phyloP scores from a whole-genome alignment of 2,888 invertebrate genomes.

The Melitaea athalia region DNA sequence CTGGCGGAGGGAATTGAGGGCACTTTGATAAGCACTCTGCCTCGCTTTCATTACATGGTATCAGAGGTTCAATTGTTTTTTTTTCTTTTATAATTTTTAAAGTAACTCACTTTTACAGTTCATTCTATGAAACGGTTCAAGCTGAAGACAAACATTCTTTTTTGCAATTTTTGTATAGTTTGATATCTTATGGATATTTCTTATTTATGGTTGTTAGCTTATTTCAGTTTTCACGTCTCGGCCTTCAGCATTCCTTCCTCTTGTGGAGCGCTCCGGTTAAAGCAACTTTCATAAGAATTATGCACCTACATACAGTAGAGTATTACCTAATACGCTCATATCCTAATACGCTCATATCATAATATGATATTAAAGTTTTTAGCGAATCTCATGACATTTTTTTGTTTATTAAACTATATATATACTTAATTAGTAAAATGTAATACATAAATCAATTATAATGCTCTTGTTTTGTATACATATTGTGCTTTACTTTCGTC shows the following conservation, averaged over 20 bases:
- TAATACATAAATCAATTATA: too few species aligned
- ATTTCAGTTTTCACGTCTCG: constrained; percentile 8
- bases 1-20: constrained; percentile 28
- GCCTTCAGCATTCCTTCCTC: constrained; percentile 13
- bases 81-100: not conserved
- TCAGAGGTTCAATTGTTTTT: constrained; percentile 16
- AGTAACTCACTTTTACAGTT: not conserved
- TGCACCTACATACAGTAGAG: constrained; percentile 6
- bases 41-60: constrained; percentile 25
- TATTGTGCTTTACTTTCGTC: too few species aligned
- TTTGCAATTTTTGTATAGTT: not conserved
- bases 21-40: constrained; percentile 34
- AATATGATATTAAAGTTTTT: too few species aligned
- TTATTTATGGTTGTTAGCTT: not conserved
- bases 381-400: not conserved
- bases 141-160: not conserved
- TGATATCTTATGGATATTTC: not conserved
- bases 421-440: too few species aligned
- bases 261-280: constrained; percentile 1
- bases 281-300: constrained; percentile 8
- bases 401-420: not conserved
- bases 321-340: not conserved
- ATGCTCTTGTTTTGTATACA: too few species aligned
- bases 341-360: too few species aligned
- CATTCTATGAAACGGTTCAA: not conserved